phyloP scores from a whole-genome alignment of 2,888 invertebrate genomes.

The Epinotia bilunana region DNA sequence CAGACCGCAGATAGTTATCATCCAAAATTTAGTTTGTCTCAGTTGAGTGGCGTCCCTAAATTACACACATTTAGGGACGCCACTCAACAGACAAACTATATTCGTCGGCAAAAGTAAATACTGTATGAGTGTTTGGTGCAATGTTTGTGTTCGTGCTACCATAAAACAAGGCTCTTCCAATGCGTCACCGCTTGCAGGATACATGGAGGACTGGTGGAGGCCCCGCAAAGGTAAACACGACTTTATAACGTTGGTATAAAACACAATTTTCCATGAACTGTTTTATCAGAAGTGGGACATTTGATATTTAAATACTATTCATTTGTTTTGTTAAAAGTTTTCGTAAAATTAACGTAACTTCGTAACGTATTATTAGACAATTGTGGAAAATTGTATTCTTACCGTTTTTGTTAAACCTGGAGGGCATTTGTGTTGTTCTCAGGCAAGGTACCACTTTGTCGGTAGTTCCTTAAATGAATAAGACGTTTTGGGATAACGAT shows the following conservation, averaged over 20 bases:
- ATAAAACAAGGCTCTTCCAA: conserved; percentile 87
- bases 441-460: not conserved
- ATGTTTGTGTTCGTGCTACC: conserved; percentile 85
- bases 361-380: not conserved
- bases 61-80: too few species aligned
- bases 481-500: not conserved
- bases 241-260: conserved; percentile 65
- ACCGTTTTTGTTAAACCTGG: not conserved
- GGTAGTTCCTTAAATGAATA: not conserved
- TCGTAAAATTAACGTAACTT: not conserved
- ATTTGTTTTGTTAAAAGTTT: too few species aligned
- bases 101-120: conserved; percentile 73
- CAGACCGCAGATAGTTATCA: conserved; percentile 53
- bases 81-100: too few species aligned
- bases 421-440: not conserved
- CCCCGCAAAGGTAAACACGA: conserved; percentile 95
- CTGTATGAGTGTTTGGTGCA: conserved; percentile 81
- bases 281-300: not conserved
- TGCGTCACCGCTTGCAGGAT: conserved; percentile 97
- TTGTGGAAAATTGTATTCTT: not conserved
- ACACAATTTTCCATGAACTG: conserved; percentile 49
- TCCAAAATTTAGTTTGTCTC: conserved; percentile 50
- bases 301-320: too few species aligned
- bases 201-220: conserved; percentile 99
- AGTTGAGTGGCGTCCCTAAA: conserved; percentile 21